phyloP scores from a whole-genome alignment of 2,797 vertebrate genomes.

The Otolemur crassicaudatus region DNA sequence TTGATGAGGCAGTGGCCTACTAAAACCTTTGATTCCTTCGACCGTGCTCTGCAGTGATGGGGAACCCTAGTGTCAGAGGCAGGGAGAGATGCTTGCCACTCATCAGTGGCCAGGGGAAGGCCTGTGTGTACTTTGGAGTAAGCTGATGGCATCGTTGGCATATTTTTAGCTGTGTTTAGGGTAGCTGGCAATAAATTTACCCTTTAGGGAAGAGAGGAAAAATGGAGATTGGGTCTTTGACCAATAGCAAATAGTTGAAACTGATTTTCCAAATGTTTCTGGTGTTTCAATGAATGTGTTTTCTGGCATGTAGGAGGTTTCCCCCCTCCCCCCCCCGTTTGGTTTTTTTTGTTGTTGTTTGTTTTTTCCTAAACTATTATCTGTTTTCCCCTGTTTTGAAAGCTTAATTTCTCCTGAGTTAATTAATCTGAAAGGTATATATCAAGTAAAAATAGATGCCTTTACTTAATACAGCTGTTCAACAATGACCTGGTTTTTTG shows the following conservation, averaged over 20 bases:
- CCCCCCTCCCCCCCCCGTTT: too few relatives aligned
- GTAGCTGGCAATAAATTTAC: background rate
- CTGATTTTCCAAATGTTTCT: background rate
- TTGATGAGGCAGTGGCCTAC: background rate
- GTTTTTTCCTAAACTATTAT: background rate
- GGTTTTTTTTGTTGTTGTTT: background rate
- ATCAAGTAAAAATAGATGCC: background rate
- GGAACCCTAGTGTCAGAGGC: background rate
- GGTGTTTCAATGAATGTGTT: background rate
- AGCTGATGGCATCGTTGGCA: background rate
- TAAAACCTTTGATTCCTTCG: background rate
- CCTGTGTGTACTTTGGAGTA: background rate
- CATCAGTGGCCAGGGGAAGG: background rate
- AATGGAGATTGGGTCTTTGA: background rate
- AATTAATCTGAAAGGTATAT: background rate
- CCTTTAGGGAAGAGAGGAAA: background rate
- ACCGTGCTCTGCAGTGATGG: background rate
- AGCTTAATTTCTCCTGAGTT: background rate
- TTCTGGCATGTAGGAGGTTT: background rate
- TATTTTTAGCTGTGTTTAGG: background rate
- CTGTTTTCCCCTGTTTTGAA: slow-evolving; percentile 23
- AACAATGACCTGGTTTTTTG: background rate
- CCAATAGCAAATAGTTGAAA: background rate
- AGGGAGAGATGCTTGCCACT: background rate
- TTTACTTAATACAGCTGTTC: background rate